Evolutionary conservation across 2,888 invertebrate genomes (phyloP).

Genomic region (Perizoma affinitatum): DNA sequence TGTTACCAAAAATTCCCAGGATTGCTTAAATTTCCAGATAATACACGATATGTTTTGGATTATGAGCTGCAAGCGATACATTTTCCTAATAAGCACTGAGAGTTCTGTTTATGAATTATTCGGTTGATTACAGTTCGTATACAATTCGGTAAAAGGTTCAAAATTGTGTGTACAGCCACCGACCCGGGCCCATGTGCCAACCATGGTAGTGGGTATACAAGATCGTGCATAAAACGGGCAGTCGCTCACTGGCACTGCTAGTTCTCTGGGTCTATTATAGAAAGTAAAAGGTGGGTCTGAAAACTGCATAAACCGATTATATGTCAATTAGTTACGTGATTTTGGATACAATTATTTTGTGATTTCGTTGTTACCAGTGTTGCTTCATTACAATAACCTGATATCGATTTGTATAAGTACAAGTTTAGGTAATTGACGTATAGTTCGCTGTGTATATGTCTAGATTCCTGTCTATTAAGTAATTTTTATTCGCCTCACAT

Average conservation of each 20-base stretch:
- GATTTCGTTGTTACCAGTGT: constrained; percentile 37
- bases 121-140: constrained; percentile 43
- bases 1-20: constrained; percentile 33
- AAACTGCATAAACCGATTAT: constrained; percentile 49
- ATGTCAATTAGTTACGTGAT: constrained; percentile 55
- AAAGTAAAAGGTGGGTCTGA: constrained; percentile 80
- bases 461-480: constrained; percentile 10
- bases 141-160: constrained; percentile 52
- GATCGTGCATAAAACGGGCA: constrained; percentile 76
- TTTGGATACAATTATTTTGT: constrained; percentile 47
- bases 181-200: constrained; percentile 58
- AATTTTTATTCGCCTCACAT: constrained; percentile 58
- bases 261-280: constrained; percentile 72
- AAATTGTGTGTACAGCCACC: constrained; percentile 48
- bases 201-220: constrained; percentile 75
- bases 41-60: constrained; percentile 51
- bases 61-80: constrained; percentile 47
- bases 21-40: constrained; percentile 71
- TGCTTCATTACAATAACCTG: constrained; percentile 22
- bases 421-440: constrained; percentile 16
- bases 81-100: constrained; percentile 49
- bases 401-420: constrained; percentile 11
- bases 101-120: constrained; percentile 35
- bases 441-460: constrained; percentile 26
- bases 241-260: constrained; percentile 75